Percentiles rank a stretch among this genome's conserved stretches.
Conservation (phyloP, 2,888 invertebrate species). For the Lomographa bimaculata region DNA sequence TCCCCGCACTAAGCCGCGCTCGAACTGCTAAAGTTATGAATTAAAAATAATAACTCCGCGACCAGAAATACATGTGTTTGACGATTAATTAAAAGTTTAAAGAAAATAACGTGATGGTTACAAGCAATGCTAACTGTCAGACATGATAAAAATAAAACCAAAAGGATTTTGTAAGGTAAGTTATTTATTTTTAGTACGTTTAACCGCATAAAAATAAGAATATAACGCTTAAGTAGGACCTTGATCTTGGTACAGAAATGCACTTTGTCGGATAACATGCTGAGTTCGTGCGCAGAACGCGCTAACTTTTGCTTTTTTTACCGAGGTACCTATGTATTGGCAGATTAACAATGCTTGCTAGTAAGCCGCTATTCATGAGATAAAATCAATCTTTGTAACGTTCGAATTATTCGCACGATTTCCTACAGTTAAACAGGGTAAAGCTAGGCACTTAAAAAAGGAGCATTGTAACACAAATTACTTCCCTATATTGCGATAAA, state of each 20-base stretch:
- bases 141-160: conserved; percentile 19
- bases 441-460: conserved; percentile 28
- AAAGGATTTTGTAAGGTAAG: conserved; percentile 21
- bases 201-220: neutral
- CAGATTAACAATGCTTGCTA: neutral
- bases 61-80: conserved; percentile 12
- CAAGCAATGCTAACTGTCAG: conserved; percentile 1
- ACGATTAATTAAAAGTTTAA: conserved; percentile 1
- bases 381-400: conserved; percentile 19
- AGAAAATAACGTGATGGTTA: conserved; percentile 1
- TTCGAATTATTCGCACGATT: conserved; percentile 29
- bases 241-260: conserved; percentile 16
- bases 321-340: neutral
- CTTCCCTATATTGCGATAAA: conserved; percentile 41
- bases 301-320: neutral
- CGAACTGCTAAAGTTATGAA: conserved; percentile 17
- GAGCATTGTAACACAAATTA: conserved; percentile 42
- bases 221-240: conserved; percentile 1
- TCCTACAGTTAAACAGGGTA: conserved; percentile 25
- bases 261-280: neutral
- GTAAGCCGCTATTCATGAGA: neutral
- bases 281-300: neutral
- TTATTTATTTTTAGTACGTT: conserved; percentile 4
- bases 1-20: conserved; percentile 58
- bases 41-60: conserved; percentile 22